These are phyloP conservation scores for Carassius carassius DNA, from an alignment of 2,113 vertebrate species.

Conservation along the genomic window DNA sequence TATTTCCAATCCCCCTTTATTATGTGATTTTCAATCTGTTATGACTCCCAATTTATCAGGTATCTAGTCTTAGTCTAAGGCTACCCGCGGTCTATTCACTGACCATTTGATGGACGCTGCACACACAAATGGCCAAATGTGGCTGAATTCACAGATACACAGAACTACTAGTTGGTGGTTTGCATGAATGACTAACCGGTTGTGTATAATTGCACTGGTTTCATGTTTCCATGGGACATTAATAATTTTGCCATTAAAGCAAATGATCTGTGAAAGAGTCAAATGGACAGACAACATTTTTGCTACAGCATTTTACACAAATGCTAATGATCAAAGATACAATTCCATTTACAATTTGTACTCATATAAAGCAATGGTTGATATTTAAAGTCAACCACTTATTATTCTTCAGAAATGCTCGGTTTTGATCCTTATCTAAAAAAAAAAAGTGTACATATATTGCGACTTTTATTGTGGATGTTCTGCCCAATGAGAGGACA, in stretches of 20 bases:
- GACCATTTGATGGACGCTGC: background rate
- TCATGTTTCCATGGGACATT: background rate
- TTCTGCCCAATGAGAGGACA: slow-evolving; percentile 37
- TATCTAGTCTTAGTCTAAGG: background rate
- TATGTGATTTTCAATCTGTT: background rate
- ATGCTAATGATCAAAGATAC: background rate
- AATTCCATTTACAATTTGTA: background rate
- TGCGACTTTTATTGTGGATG: slow-evolving; percentile 1
- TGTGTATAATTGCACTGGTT: background rate
- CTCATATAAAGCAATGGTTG: background rate
- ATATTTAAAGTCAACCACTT: background rate
- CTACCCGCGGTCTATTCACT: background rate
- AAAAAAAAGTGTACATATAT: background rate
- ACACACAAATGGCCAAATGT: background rate
- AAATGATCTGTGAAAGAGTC: background rate
- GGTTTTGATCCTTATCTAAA: background rate
- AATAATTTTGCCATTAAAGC: background rate
- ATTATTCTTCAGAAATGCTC: background rate
- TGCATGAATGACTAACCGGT: background rate
- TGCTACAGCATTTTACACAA: background rate
- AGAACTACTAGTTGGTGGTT: background rate
- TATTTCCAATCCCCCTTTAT: background rate
- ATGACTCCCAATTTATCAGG: background rate
- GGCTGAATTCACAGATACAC: background rate
- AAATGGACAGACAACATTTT: background rate